Evolutionary conservation across 2,113 vertebrate species (phyloP).

Genomic region (Osmerus mordax): DNA sequence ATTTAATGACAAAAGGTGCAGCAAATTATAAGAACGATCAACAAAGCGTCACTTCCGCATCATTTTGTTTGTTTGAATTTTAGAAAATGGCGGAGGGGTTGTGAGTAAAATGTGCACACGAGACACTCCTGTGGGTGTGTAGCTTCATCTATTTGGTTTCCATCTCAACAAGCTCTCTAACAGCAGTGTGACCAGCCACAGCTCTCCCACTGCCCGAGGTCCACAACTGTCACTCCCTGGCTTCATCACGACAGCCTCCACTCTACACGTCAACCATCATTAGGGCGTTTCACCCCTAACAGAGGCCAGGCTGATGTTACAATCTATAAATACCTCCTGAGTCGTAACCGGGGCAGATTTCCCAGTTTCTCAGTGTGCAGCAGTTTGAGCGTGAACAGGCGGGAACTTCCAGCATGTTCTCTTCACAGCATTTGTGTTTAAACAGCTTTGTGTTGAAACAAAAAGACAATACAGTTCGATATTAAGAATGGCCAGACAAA

Average conservation of each 20-base stretch:
- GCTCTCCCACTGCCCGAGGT: conserved; percentile 38
- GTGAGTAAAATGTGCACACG: not conserved
- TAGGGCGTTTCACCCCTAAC: not conserved
- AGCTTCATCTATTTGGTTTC: not conserved
- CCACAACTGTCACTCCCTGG: conserved; percentile 44
- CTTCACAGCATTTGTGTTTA: not conserved
- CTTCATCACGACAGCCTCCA: conserved; percentile 28
- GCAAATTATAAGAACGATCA: too few species aligned
- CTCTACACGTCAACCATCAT: conserved; percentile 41
- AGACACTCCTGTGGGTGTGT: not conserved
- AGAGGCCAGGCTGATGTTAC: not conserved
- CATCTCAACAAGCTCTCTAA: not conserved
- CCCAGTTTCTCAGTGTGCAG: not conserved
- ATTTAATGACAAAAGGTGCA: too few species aligned
- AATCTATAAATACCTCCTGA: not conserved
- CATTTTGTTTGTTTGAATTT: too few species aligned
- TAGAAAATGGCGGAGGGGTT: not conserved
- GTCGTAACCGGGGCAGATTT: not conserved
- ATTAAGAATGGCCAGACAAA: not conserved
- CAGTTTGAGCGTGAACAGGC: too few species aligned
- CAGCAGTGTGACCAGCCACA: conserved; percentile 11
- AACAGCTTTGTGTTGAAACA: not conserved
- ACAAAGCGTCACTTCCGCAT: too few species aligned
- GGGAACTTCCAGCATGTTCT: not conserved
- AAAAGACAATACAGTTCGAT: not conserved